phyloP scores from a whole-genome alignment of 2,797 vertebrate genomes.

The Hybognathus amarus region DNA sequence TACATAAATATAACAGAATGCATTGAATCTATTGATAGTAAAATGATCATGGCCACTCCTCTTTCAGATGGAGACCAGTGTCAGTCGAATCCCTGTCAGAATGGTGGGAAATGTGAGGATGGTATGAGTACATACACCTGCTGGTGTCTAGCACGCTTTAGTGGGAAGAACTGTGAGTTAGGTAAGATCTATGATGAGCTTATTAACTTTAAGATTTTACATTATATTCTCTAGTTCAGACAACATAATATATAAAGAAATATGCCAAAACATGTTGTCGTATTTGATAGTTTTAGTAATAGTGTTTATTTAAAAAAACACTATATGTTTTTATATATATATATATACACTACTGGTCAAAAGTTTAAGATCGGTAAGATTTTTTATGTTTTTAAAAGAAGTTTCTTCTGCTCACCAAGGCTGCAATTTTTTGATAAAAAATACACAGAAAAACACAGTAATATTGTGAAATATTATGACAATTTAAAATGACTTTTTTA shows the following conservation, averaged over 20 bases:
- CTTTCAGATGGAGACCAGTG: conserved; percentile 91
- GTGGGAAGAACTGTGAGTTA: conserved; percentile 92
- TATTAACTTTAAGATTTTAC: neutral
- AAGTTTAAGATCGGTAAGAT: too few relatives aligned
- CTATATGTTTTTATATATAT: too few relatives aligned
- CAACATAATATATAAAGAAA: neutral
- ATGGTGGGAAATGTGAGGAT: conserved; percentile 84
- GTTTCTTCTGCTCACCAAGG: too few relatives aligned
- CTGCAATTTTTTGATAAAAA: too few relatives aligned
- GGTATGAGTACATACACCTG: conserved; percentile 84
- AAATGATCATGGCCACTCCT: neutral
- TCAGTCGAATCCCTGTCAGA: conserved; percentile 85
- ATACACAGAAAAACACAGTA: too few relatives aligned
- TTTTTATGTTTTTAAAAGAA: too few relatives aligned
- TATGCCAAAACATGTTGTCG: neutral
- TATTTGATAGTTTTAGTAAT: neutral
- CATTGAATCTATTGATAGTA: neutral
- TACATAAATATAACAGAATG: neutral
- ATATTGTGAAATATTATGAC: too few relatives aligned
- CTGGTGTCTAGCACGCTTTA: conserved; percentile 84
- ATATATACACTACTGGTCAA: too few relatives aligned
- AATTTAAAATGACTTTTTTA: too few relatives aligned
- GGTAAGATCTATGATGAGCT: conserved; percentile 72
- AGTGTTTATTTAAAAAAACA: too few relatives aligned
- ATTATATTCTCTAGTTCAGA: neutral